Base-by-base conservation (phyloP, 2,113 vertebrate species). In the Pedetes capensis region DNA sequence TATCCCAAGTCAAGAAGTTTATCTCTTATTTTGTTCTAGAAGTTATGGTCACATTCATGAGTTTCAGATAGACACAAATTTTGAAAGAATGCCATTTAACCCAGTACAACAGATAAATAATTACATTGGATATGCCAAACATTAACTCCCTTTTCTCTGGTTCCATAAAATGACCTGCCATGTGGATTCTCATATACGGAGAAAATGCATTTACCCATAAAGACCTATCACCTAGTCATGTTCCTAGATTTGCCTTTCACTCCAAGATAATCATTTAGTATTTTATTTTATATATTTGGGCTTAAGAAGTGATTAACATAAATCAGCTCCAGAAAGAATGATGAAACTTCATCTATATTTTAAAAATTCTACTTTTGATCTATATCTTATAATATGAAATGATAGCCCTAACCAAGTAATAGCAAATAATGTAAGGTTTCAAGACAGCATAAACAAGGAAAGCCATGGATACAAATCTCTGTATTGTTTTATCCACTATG, bases 241-340 rank as follows among this genome's bases (percentile, higher is more conserved):
- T 69, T 87, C 47, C 17, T 51, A 87, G 69, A 79, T 57, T 94
- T 49, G 89, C 22, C 29, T 39, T 66, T 91, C 11, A 68, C 2
- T 42, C 8, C 34, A 89, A 86, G 37, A 39, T 89, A 94, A 71
- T 93, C 32, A 89, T 53, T 63, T 51, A 6, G 51, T 51, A 57
- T 63, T 91, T 86, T 79, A 69, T 81, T 92, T 87, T 76, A 91
- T n/a, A 63, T 72, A 82, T 37, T 72, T 82, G 13, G 89, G 87
- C 37, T 57, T 86, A 91, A 76, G 39, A 81, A 9, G 12, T 76
- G 18, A 8, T 80, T 55, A 95, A 93, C 11, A 74, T 10, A 94
- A 92, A 91, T 90, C 71, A 55, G 69, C 72, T 94, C 25, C 9
- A 93, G 61, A 94, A 2, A 89, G 42, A 89, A 91, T 37, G 37